Evolutionary conservation across 2,113 vertebrate species (phyloP).

Genomic region (Otocyon megalotis): DNA sequence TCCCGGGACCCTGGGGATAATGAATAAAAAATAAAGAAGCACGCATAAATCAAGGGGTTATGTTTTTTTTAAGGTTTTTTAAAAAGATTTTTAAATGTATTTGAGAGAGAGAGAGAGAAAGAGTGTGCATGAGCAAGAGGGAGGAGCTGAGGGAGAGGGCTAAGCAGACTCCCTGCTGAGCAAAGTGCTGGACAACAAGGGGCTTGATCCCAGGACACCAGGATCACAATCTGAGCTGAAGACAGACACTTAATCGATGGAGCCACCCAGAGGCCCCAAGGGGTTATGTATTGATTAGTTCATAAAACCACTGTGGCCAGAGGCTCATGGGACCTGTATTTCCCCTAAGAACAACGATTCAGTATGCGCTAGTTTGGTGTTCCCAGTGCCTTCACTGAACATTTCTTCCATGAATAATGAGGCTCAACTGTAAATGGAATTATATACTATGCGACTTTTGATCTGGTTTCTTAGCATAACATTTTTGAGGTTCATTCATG

Average conservation of each 20-base stretch:
- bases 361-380: neutral
- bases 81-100: neutral
- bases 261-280: neutral
- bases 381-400: neutral
- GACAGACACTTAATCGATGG: neutral
- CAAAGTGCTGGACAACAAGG: too few relatives aligned
- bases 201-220: neutral
- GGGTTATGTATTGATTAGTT: neutral
- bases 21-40: neutral
- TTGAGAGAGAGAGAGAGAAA: neutral
- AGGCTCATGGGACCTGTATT: neutral
- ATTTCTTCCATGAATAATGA: neutral
- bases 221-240: neutral
- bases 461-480: neutral
- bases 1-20: too few relatives aligned
- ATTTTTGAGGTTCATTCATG: neutral
- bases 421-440: neutral
- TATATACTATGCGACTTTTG: neutral
- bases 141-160: neutral
- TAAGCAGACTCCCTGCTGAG: neutral
- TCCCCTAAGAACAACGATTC: neutral
- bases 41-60: neutral
- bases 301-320: neutral
- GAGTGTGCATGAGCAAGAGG: fast-evolving
- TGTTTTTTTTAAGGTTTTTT: neutral